Conservation (phyloP, 23 tunicate species). For the Trididemnum miniatum region DNA sequence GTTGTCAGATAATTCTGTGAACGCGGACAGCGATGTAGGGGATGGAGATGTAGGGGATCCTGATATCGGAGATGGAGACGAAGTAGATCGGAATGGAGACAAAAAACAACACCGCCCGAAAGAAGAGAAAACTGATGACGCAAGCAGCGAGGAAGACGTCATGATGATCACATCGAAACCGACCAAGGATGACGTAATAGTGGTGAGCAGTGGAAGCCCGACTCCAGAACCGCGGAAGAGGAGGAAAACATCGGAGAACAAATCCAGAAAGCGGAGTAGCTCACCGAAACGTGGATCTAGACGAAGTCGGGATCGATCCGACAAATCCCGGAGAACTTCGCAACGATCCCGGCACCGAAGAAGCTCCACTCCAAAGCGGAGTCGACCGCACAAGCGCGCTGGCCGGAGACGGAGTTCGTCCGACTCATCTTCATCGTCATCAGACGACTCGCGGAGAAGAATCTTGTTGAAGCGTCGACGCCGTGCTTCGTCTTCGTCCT, state of each 20-base stretch:
- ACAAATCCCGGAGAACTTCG: neutral
- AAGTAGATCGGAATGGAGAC: neutral
- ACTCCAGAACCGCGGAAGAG: neutral
- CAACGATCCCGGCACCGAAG: neutral
- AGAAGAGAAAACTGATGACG: neutral
- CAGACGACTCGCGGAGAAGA: neutral
- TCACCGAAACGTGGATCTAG: too few relatives aligned
- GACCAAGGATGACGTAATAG: neutral
- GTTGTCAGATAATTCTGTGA: neutral
- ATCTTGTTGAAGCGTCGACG: too few relatives aligned
- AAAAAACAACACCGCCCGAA: neutral
- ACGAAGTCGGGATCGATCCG: neutral
- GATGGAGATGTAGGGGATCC: neutral
- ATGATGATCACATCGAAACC: neutral
- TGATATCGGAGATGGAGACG: neutral
- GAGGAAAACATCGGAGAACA: too few relatives aligned
- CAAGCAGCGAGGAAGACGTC: neutral
- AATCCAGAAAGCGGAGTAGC: neutral
- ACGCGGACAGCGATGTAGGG: neutral
- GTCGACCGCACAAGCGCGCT: neutral
- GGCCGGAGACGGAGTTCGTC: constrained; percentile 1
- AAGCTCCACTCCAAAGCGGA: neutral
- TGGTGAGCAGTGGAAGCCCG: constrained; percentile 10
- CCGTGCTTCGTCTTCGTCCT: neutral
- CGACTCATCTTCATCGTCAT: constrained; percentile 11